Evolutionary conservation across 2,888 invertebrate genomes (phyloP), one percentile per base, ranked within the genome.

Genomic region (Shargacucullia verbasci): DNA sequence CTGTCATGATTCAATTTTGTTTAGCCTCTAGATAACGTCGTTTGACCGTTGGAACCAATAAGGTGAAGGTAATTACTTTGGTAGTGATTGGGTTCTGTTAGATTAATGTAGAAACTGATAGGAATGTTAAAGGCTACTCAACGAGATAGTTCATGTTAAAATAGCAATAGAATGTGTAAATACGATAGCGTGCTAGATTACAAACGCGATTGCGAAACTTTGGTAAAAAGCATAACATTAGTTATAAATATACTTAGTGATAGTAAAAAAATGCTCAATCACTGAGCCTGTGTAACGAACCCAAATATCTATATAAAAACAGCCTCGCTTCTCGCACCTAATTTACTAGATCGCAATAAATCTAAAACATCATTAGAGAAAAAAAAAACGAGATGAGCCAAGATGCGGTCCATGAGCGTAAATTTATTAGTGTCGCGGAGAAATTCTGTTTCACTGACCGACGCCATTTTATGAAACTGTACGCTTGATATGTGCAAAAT

Each of bases 311-410:
- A 55, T n/a, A n/a, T n/a, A 53, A 46, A 59, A 54, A 31, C 39
- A 40, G 14, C 38, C 39, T 67, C 70, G 38, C 35, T 54, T 25
- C 44, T 37, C 35, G 44, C 58, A 58, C 54, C 50, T 72, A 63
- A 75, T 78, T 77, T 59, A 69, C 69, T 67, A 53, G 62, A 74
- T 61, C 61, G 72, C 60, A 74, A 87, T 89, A 87, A 87, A 87
- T 88, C 81, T 76, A 75, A 75, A 56, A 67, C 78, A 80, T 85
- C 85, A 83, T 88, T 85, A 88, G 72, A 76, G 67, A 75, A 78
- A 76, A 70, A 75, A 78, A 76, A 70, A 53, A 75, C 56, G 55
- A 75, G 66, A 73, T 68, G 76, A 69, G 76, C 47, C 50, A 71
- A 68, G 68, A 56, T 46, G 59, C 54, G 73, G 65, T 76, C 54